Base-by-base conservation (phyloP, 2,797 vertebrate genomes). In the Cheracebus regulus region DNA sequence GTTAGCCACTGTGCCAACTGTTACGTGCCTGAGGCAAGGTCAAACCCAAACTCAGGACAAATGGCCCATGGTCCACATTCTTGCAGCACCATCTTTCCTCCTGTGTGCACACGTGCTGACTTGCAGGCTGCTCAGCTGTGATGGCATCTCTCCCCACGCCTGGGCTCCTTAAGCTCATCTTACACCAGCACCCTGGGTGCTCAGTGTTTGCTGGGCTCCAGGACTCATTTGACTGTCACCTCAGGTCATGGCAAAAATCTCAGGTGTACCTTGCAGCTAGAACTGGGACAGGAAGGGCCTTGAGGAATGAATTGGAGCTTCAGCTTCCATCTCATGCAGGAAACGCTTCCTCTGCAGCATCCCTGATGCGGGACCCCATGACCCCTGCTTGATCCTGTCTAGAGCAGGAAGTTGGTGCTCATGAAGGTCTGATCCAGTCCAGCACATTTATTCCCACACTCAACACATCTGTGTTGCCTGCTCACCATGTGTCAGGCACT, bases 61-160 rank as follows among this genome's bases (percentile, higher is more conserved):
- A 10, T n/a, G 20, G 24, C 41, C 39, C 57, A 13, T 3, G 3
- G 17, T 20, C 41, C 30, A 14, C 44, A 58, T 28, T 83, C 81
- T 83, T 12, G 26, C 4, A 15, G 80, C 5, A 12, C 26, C 5
- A 8, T 82, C 80, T 41, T 58, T 19, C 4, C 11, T 39, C 52
- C 80, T 28, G 30, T 0, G 2, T 46, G 41, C 19, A n/a, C 20
- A n/a, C 1, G 0, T 1, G 2, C 36, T 33, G 30, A n/a, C 41
- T n/a, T 48, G 41, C 64, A 48, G 0, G 7, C n/a, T 48, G 2
- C 44, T 67, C 58, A 24, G 82, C 15, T 5, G 24, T 3, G 10
- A 39, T 7, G 64, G 15, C 4, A 0, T 17, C 58, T 67, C 17
- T 36, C 19, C 33, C 7, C 1, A 0, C 7, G 39, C n/a, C 24